Evolutionary conservation across 1,140 invertebrate species (phyloP), one percentile per base, ranked within the genome.

Genomic region (Drosophila kikkawai): DNA sequence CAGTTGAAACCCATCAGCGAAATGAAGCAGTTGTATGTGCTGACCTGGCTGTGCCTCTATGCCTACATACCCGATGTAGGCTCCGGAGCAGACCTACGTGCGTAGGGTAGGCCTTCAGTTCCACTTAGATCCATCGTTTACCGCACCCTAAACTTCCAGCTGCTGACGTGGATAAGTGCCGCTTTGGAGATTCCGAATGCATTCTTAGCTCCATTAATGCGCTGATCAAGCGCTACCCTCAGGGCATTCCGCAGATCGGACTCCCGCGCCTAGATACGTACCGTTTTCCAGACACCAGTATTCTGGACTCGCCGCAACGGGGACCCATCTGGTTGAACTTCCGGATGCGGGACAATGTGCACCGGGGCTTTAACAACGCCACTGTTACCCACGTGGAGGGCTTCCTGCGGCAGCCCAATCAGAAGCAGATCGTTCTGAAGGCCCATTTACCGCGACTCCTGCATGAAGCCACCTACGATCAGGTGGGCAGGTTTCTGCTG

Each of bases 221-320:
- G 1, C 3, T 86, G 19, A 79, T 86, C 2, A 53, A 55, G 8
- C 53, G 34, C 12, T 79, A 87, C 39, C 83, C 83, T 2, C 75
- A 79, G 12, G 83, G 83, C 12, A 87, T 82, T 58, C 60, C 83
- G 2, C 70, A 82, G 22, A 86, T 86, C 17, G 82, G 83, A 0
- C 34, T 86, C 11, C 63, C 61, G 7, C 64, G 67, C 7, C 47
- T 86, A n/a, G 80, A 83, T 19, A 12, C 1, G 3, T 53, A 39
- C 12, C 15, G 8, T 0, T 22, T 82, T 32, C 19, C 56, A 0
- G 17, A 76, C 44, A 12, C 47, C 1, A 17, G 41, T 3, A 11
- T 80, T 9, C 13, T 80, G 8, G 39, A 80, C 39, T 48, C 44
- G 0, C 34, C 66, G 9, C 7, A 44, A 2, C 12, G 32, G 0